Evolutionary conservation across 2,113 vertebrate genomes (phyloP).

Genomic region (Carassius carassius): DNA sequence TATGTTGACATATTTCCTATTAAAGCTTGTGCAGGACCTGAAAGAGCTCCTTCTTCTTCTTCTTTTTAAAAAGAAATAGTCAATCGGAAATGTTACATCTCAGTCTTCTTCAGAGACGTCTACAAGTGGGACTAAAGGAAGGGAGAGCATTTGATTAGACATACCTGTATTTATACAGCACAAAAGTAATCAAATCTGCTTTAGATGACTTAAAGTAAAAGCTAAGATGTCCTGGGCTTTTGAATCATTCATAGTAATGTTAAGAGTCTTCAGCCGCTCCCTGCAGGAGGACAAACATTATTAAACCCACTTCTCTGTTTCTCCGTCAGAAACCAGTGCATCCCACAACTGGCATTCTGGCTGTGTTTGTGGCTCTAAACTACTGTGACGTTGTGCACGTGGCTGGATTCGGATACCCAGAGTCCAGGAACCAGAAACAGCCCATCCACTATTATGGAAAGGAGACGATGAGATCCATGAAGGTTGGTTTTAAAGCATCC

Average conservation of each 20-base stretch:
- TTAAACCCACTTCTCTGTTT: not conserved
- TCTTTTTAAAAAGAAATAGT: not conserved
- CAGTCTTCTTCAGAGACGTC: not conserved
- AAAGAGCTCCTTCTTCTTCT: not conserved
- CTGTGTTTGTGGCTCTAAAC: slow-evolving; percentile 89
- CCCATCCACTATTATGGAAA: slow-evolving; percentile 91
- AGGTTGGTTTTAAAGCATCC: slow-evolving; percentile 66
- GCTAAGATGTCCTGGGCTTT: not conserved
- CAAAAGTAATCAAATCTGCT: not conserved
- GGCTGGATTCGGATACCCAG: slow-evolving; percentile 91
- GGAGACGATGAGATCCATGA: slow-evolving; percentile 88
- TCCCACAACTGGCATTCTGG: slow-evolving; percentile 86
- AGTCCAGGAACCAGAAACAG: slow-evolving; percentile 71
- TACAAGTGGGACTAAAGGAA: not conserved
- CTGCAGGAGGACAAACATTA: slow-evolving; percentile 20
- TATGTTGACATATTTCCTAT: not conserved
- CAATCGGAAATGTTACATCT: not conserved
- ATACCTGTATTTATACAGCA: not conserved
- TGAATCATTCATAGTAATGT: not conserved
- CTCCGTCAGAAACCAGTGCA: slow-evolving; percentile 75
- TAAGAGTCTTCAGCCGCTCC: slow-evolving; percentile 6
- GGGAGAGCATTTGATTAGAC: not conserved
- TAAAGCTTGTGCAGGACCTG: not conserved
- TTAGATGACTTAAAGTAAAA: not conserved
- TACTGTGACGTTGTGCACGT: slow-evolving; percentile 91